Evolutionary conservation across 2,113 vertebrate genomes (phyloP).

Genomic region (Maccullochella peelii): DNA sequence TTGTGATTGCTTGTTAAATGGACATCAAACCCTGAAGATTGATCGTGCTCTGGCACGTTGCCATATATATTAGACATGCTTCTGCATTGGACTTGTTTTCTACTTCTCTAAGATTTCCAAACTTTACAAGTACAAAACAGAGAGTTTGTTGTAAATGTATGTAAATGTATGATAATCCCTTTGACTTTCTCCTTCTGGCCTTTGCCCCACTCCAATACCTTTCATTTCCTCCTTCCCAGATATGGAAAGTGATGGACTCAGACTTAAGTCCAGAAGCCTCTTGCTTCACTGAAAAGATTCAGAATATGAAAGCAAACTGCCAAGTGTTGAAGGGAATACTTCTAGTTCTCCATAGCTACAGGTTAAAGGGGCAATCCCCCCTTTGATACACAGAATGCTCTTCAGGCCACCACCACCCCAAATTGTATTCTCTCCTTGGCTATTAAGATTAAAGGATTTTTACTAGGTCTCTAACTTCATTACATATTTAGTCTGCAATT

Average conservation of each 20-base stretch:
- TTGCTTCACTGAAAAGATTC: conserved; percentile 50
- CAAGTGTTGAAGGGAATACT: conserved; percentile 49
- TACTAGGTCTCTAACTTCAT: conserved; percentile 36
- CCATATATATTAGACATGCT: not conserved
- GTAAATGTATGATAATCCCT: conserved; percentile 83
- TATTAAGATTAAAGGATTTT: conserved; percentile 51
- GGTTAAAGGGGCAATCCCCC: conserved; percentile 46
- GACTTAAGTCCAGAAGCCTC: conserved; percentile 59
- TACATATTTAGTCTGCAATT: conserved; percentile 43
- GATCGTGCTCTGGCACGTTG: not conserved
- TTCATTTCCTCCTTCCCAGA: conserved; percentile 66
- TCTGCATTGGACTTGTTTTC: conserved; percentile 25
- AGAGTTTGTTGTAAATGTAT: conserved; percentile 73
- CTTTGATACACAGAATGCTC: conserved; percentile 17
- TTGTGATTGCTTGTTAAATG: conserved; percentile 4
- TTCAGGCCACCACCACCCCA: conserved; percentile 18
- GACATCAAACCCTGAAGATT: not conserved
- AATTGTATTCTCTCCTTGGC: conserved; percentile 23
- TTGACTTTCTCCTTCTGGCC: conserved; percentile 57
- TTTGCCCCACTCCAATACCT: conserved; percentile 63
- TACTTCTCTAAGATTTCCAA: conserved; percentile 33
- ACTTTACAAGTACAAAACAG: conserved; percentile 24
- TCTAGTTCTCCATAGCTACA: conserved; percentile 43
- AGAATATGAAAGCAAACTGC: conserved; percentile 52
- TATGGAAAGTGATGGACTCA: conserved; percentile 68